These are phyloP conservation scores for Batillaria attramentaria DNA, from an alignment of 1,140 invertebrate genomes.

Conservation along the genomic window DNA sequence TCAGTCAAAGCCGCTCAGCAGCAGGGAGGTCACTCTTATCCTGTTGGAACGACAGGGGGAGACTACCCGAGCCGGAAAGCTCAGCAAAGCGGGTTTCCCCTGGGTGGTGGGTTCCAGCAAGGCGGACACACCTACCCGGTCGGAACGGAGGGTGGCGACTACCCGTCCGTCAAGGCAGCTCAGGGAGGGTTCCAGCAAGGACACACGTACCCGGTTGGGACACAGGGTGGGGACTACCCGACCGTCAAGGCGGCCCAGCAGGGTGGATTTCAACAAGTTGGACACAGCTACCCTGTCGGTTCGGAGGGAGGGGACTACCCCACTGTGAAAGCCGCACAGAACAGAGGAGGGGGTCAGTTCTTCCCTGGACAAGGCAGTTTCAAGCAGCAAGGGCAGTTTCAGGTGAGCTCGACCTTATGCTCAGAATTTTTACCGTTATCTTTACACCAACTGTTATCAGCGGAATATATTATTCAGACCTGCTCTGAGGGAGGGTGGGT, in stretches of 20 bases:
- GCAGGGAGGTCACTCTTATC: not conserved
- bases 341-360: too few relatives aligned
- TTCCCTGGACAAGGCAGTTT: too few relatives aligned
- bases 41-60: not conserved
- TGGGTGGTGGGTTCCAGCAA: too few relatives aligned
- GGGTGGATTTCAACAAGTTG: too few relatives aligned
- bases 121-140: not conserved
- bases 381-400: too few relatives aligned
- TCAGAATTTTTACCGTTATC: too few relatives aligned
- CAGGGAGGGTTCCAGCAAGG: not conserved
- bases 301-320: slow-evolving; percentile 1
- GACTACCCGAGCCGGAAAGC: not conserved
- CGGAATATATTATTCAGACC: too few relatives aligned
- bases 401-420: too few relatives aligned
- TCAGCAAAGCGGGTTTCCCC: not conserved
- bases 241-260: not conserved
- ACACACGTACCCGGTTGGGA: slow-evolving; percentile 9
- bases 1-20: not conserved
- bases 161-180: not conserved
- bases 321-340: not conserved
- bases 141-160: too few relatives aligned
- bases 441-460: too few relatives aligned
- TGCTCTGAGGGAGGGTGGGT: too few relatives aligned
- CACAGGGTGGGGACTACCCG: not conserved
- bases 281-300: not conserved